Evolutionary conservation across 2,113 vertebrate species (phyloP).

Genomic region (Hippocampus mohnikei): DNA sequence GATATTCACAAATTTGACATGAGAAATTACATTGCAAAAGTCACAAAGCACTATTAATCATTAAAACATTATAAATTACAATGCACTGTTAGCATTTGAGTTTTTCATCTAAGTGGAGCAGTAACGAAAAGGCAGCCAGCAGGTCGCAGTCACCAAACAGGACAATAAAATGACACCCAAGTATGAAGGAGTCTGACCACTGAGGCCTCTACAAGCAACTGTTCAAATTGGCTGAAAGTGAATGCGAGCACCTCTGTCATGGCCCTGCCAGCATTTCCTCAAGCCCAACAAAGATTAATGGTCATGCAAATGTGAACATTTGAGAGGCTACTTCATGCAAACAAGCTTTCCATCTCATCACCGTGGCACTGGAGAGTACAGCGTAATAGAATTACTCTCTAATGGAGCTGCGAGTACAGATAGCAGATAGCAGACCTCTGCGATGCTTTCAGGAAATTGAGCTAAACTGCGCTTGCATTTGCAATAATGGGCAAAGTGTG

Average conservation of each 20-base stretch:
- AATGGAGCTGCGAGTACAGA: slow-evolving; percentile 48
- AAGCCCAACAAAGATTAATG: slow-evolving; percentile 14
- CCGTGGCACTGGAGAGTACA: slow-evolving; percentile 23
- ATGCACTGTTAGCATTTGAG: neutral
- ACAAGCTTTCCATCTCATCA: slow-evolving; percentile 21
- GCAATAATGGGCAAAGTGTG: slow-evolving; percentile 43
- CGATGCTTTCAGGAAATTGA: slow-evolving; percentile 54
- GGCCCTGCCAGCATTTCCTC: neutral
- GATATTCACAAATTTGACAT: no score
- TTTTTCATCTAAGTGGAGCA: neutral
- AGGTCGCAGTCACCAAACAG: neutral
- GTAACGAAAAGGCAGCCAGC: neutral
- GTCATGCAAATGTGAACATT: slow-evolving; percentile 37
- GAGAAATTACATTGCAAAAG: no score
- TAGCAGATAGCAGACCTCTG: slow-evolving; percentile 26
- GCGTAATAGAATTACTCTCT: slow-evolving; percentile 52
- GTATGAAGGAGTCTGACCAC: neutral
- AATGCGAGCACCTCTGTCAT: neutral
- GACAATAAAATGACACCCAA: neutral
- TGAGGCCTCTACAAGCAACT: neutral
- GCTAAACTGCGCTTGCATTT: slow-evolving; percentile 37
- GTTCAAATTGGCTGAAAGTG: neutral
- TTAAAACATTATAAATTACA: neutral
- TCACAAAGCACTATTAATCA: no score
- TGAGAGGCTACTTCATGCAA: slow-evolving; percentile 33